A percentile compares a stretch with the other conserved stretches of the same genome.
These are phyloP conservation scores for Epinephelus coioides DNA, from an alignment of 2,797 vertebrate genomes.

Conservation along the genomic window DNA sequence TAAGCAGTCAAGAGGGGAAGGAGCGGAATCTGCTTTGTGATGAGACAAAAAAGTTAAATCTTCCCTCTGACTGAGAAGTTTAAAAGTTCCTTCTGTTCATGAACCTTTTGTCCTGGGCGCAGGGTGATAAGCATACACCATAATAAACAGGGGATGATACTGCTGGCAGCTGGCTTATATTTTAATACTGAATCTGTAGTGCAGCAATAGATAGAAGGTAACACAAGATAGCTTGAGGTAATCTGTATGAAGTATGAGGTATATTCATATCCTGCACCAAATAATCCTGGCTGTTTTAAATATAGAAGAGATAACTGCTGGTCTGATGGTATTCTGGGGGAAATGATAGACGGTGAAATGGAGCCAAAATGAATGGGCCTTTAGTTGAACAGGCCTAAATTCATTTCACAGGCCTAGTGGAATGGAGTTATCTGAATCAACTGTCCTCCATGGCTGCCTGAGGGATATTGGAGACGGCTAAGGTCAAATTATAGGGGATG, in stretches of 20 bases:
- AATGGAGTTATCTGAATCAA: slow-evolving; percentile 83
- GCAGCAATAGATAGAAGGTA: slow-evolving; percentile 60
- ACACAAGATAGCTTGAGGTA: slow-evolving; percentile 72
- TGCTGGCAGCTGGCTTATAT: slow-evolving; percentile 50
- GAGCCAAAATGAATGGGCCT: slow-evolving; percentile 75
- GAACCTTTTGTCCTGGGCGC: slow-evolving; percentile 46
- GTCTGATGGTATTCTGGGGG: slow-evolving; percentile 70
- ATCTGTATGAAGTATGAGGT: slow-evolving; percentile 73
- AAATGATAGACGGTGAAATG: slow-evolving; percentile 77
- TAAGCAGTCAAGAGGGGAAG: not conserved
- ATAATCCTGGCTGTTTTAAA: slow-evolving; percentile 81
- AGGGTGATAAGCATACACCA: slow-evolving; percentile 57
- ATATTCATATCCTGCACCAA: slow-evolving; percentile 69
- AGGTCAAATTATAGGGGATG: slow-evolving; percentile 78
- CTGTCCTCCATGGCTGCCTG: slow-evolving; percentile 75
- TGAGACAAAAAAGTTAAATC: slow-evolving; percentile 29
- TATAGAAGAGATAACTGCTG: slow-evolving; percentile 77
- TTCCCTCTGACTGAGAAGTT: slow-evolving; percentile 43
- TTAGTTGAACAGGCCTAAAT: slow-evolving; percentile 80
- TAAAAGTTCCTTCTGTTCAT: slow-evolving; percentile 47
- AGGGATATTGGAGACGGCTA: slow-evolving; percentile 77
- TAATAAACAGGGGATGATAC: slow-evolving; percentile 66
- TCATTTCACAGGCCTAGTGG: slow-evolving; percentile 75
- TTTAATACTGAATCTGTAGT: slow-evolving; percentile 65
- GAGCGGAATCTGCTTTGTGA: not conserved